These are phyloP conservation scores for Rhynchotus rufescens DNA, from an alignment of 2,797 vertebrate species.

Conservation along the genomic window DNA sequence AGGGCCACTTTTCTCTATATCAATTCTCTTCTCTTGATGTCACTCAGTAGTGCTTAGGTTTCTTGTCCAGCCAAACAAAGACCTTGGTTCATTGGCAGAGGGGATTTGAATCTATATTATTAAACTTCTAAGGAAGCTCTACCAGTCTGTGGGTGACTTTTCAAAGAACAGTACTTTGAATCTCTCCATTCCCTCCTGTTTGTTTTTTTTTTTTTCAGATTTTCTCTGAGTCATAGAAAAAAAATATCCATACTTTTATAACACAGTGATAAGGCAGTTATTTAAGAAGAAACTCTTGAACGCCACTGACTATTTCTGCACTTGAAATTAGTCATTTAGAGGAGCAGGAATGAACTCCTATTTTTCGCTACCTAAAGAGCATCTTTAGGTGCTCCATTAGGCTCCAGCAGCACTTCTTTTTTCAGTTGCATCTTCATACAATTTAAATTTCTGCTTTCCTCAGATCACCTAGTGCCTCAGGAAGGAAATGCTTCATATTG, in stretches of 20 bases:
- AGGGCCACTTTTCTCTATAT: background rate
- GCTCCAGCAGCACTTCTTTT: background rate
- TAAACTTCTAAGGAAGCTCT: rapidly evolving
- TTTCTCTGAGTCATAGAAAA: background rate
- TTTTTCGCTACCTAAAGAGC: background rate
- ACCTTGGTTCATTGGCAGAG: background rate
- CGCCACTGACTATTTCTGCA: background rate
- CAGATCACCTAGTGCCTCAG: rapidly evolving
- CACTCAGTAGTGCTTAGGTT: background rate
- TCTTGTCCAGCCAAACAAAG: background rate
- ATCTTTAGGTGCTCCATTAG: rapidly evolving
- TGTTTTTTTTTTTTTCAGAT: background rate
- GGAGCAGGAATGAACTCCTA: background rate
- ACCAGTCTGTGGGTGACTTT: background rate
- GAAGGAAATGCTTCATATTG: background rate
- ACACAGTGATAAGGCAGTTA: rapidly evolving
- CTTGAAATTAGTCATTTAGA: background rate
- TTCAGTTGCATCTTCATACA: background rate
- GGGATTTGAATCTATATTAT: background rate
- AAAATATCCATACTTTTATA: background rate
- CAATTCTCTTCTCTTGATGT: background rate
- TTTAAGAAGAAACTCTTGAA: background rate
- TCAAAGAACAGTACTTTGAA: background rate
- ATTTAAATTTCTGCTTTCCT: background rate
- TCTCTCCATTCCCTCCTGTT: rapidly evolving